Evolutionary conservation across 2,888 invertebrate species (phyloP).

Genomic region (Tenthredo amoena): DNA sequence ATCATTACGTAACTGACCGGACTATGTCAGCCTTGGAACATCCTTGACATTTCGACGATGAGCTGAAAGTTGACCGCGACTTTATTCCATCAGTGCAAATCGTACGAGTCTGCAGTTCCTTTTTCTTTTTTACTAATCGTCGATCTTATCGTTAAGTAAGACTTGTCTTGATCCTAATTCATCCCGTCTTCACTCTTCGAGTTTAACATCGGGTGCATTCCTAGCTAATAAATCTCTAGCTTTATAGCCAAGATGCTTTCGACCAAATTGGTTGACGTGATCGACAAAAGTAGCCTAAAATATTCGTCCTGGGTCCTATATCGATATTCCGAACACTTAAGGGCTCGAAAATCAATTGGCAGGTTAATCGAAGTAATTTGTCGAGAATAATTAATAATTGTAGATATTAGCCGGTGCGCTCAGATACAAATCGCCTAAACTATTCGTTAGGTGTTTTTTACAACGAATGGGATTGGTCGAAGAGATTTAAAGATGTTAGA

Average conservation of each 20-base stretch:
- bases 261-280: neutral
- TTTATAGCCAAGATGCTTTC: neutral
- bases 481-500: neutral
- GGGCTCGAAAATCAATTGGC: neutral
- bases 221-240: too few relatives aligned
- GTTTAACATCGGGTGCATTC: neutral
- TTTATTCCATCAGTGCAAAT: neutral
- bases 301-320: neutral
- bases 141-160: neutral
- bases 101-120: neutral
- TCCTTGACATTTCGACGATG: constrained; percentile 36
- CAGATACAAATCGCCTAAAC: neutral
- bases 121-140: neutral
- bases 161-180: neutral
- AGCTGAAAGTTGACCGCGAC: constrained; percentile 32
- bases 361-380: neutral
- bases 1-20: neutral
- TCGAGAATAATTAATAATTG: neutral
- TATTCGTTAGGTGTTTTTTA: neutral
- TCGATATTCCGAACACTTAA: neutral
- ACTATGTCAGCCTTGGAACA: constrained; percentile 34
- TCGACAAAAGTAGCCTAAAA: neutral
- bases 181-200: neutral
- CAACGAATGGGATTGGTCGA: neutral
- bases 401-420: neutral